phyloP scores from a whole-genome alignment of 2,113 vertebrate species.

The Pelvicachromis taeniatus region DNA sequence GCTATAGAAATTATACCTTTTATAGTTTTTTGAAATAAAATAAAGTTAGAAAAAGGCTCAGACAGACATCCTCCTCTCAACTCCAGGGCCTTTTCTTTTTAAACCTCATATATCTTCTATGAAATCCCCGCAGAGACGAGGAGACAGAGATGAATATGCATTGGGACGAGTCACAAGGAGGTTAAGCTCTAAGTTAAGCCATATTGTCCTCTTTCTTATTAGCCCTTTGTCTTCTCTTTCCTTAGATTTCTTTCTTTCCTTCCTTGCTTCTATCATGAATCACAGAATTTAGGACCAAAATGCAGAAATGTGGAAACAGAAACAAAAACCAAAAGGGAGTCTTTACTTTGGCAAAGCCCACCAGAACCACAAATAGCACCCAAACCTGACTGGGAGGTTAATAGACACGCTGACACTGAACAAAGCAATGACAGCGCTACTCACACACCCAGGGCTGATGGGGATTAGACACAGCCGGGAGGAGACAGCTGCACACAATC shows the following conservation, averaged over 20 bases:
- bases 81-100: not conserved
- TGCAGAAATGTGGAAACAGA: accelerated
- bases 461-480: not conserved
- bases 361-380: not conserved
- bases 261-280: not conserved
- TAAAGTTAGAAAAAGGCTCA: not conserved
- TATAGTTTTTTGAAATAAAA: accelerated
- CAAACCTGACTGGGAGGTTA: not conserved
- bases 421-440: not conserved
- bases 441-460: not conserved
- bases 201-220: not conserved
- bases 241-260: not conserved
- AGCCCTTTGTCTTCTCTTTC: not conserved
- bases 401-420: not conserved
- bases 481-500: not conserved
- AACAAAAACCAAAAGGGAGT: not conserved
- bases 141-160: not conserved
- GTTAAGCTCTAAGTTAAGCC: slow-evolving; percentile 14
- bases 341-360: accelerated
- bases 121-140: not conserved
- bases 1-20: not conserved
- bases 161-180: not conserved
- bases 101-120: not conserved
- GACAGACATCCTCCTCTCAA: accelerated
- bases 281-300: accelerated